Evolutionary conservation across 1,140 invertebrate genomes (phyloP), one percentile per base, ranked within the genome.

Genomic region (Wasmannia auropunctata): DNA sequence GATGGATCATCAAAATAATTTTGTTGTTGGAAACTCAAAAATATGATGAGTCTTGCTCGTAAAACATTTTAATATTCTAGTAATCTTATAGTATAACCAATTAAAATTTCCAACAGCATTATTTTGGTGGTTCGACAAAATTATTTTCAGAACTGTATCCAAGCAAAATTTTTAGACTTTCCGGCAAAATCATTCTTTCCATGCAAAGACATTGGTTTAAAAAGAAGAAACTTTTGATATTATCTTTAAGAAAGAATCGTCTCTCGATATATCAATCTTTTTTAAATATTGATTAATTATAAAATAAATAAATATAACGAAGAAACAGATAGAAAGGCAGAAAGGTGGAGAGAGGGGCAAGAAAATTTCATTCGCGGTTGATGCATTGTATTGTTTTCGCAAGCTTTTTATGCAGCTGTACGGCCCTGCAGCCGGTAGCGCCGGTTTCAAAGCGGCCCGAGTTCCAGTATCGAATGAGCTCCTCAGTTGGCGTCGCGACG

Each of bases 401-500:
- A 1, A 43, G 2, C 2, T 76, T 62, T 43, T 28, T 62, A 58
- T 69, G 34, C 19, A 49, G 16, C 2, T n/a, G 1, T 89, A 90
- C 88, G 72, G 74, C 80, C 70, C 86, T 83, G 89, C 11, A 28
- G n/a, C 65, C n/a, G 11, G 34, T 90, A 90, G 81, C 81, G 89
- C 88, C 67, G 10, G 80, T 87, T 90, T 90, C 85, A 87, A 90
- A 89, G 77, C 79, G 25, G 19, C 46, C 49, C 49, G 58, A 72
- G 62, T 84, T 74, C 51, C 72, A 74, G 25, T 87, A 49, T 86
- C 77, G 69, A 74, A 40, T 63, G 49, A 74, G 22, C 43, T 76
- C 40, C 34, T 90, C 92, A 93, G 92, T 93, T 87, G 90, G 92
- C 91, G 92, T 90, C 91, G 91, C 91, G 92, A 93, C 92, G 91